Base-by-base conservation (phyloP, 2,113 vertebrate genomes). In the Oreochromis niloticus region DNA sequence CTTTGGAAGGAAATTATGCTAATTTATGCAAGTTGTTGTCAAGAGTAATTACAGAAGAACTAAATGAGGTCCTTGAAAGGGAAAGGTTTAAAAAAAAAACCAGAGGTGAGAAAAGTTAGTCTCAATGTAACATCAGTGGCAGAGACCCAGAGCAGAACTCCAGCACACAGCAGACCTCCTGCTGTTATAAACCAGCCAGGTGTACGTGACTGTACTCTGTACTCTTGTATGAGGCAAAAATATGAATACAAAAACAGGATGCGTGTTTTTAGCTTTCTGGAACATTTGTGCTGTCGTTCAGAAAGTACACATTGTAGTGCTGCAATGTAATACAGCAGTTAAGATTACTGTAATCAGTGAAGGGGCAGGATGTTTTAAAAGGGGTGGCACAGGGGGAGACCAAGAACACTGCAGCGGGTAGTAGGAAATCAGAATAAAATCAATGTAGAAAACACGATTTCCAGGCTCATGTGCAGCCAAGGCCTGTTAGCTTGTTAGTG, bases 21-120 rank as follows among this genome's bases (percentile, higher is more conserved):
- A 87, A 90, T 90, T 12, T 55, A 50, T 85, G 83, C 48, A 55
- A 55, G 66, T 88, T 88, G 79, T 81, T 89, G 27, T 89, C 36
- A 71, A 48, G 39, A 41, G n/a, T 55, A 85, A 87, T 90, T 89
- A 63, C 30, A 4, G 73, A 81, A 57, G 79, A 83, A 80, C 52
- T 82, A 86, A 68, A 66, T 55, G 43, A 50, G 61, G 63, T 57
- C 59, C 48, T 87, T 89, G 73, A 89, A 75, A 87, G 22, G 13
- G 27, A 84, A 80, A 80, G 32, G 57, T 27, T 41, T 19, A 57
- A 81, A 79, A 83, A 83, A 82, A 55, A 56, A 84, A 59, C 14
- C n/a, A 68, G 13, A 78, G 30, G 14, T 19, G 10, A 68, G 66
- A 11, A 80, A 81, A 82, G 81, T 66, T n/a, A 54, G 39, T 79